Conservation (phyloP, 2,888 invertebrate species). For the Aphidius colemani region DNA sequence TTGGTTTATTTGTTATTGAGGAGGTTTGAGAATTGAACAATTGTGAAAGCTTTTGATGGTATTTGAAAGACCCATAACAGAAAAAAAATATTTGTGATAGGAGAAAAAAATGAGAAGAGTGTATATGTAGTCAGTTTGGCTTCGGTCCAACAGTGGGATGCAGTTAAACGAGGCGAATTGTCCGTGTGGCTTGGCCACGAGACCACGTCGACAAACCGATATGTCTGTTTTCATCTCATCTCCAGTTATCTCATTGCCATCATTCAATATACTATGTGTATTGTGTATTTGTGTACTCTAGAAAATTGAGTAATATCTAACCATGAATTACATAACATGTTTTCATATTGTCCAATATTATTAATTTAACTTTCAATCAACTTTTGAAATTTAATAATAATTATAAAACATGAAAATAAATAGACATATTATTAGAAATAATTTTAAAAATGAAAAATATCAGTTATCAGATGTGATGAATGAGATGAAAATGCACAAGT, state of each 20-base stretch:
- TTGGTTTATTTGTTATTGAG: background rate
- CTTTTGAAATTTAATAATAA: no score
- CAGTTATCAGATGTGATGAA: background rate
- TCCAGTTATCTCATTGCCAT: constrained; percentile 12
- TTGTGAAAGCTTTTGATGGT: constrained; percentile 30
- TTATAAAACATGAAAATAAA: no score
- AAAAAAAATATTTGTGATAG: background rate
- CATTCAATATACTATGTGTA: constrained; percentile 2
- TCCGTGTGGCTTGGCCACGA: constrained; percentile 31
- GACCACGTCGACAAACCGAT: constrained; percentile 34
- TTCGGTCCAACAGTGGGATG: constrained; percentile 35
- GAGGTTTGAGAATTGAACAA: constrained; percentile 6
- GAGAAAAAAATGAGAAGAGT: constrained; percentile 15
- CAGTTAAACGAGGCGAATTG: constrained; percentile 53
- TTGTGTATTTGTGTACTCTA: background rate
- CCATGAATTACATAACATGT: no score
- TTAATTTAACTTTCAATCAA: no score
- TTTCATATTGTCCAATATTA: no score
- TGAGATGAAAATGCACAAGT: constrained; percentile 45
- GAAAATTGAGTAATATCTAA: no score
- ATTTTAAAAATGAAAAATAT: no score
- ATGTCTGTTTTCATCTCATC: constrained; percentile 29
- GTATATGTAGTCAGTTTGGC: constrained; percentile 30
- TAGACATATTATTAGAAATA: no score
- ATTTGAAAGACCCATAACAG: constrained; percentile 35